Evolutionary conservation across 2,888 invertebrate genomes (phyloP).

Genomic region (Tenthredo amoena): DNA sequence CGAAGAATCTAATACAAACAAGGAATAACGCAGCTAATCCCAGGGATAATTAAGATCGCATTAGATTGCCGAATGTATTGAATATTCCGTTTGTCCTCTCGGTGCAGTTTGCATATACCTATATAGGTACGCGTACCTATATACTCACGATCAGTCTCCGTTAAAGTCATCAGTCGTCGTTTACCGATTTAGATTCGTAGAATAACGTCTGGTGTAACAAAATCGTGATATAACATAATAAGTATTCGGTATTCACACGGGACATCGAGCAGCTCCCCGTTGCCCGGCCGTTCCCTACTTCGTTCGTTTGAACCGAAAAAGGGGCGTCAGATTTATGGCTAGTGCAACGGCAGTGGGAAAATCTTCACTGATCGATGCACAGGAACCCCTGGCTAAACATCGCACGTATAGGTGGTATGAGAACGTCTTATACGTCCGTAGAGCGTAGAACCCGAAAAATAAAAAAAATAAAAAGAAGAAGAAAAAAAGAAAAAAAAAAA

Average conservation of each 20-base stretch:
- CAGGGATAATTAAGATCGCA: background rate
- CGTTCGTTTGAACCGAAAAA: slow-evolving; percentile 19
- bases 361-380: slow-evolving; percentile 41
- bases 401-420: slow-evolving; percentile 36
- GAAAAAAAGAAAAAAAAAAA: too few relatives aligned
- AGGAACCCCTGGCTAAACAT: slow-evolving; percentile 8
- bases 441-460: background rate
- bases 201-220: slow-evolving; percentile 3
- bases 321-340: slow-evolving; percentile 41
- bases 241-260: slow-evolving; percentile 39
- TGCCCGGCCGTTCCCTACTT: slow-evolving; percentile 14
- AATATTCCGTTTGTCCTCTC: background rate
- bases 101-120: too few relatives aligned
- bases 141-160: background rate
- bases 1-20: background rate
- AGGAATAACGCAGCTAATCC: background rate
- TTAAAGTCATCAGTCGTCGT: background rate
- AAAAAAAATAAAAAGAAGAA: too few relatives aligned
- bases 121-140: background rate
- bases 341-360: slow-evolving; percentile 31
- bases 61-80: background rate
- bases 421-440: slow-evolving; percentile 7
- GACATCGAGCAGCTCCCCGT: background rate
- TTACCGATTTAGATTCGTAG: slow-evolving; percentile 10
- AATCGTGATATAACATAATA: slow-evolving; percentile 34